phyloP scores from a whole-genome alignment of 2,797 vertebrate species.

The Alexandromys oeconomus region DNA sequence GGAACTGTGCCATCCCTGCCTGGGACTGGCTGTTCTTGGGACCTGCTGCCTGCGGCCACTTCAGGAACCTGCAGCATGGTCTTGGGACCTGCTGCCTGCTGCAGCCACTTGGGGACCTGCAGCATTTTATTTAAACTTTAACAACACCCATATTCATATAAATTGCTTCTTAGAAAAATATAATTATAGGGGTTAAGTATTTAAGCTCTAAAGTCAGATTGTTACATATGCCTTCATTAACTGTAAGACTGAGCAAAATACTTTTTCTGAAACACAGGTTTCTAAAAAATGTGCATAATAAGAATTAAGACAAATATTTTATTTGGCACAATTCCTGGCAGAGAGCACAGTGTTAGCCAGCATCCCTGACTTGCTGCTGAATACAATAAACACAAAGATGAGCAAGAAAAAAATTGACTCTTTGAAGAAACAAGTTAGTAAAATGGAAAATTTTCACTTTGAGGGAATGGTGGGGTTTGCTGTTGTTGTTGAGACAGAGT shows the following conservation, averaged over 20 bases:
- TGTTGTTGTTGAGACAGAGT: not conserved
- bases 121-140: too few relatives aligned
- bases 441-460: conserved; percentile 28
- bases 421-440: conserved; percentile 29
- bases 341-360: not conserved
- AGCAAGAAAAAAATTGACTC: not conserved
- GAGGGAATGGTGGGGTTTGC: not conserved
- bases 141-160: conserved; percentile 4
- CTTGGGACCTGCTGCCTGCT: too few relatives aligned
- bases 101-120: too few relatives aligned
- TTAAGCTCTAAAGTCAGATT: conserved; percentile 45
- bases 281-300: conserved; percentile 55
- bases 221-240: conserved; percentile 35
- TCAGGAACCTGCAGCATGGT: too few relatives aligned
- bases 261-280: conserved; percentile 35
- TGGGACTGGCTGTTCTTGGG: too few relatives aligned
- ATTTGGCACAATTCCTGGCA: conserved; percentile 36
- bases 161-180: conserved; percentile 53
- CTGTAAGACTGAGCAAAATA: conserved; percentile 6
- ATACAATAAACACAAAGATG: conserved; percentile 14
- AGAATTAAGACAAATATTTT: conserved; percentile 52
- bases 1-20: too few relatives aligned
- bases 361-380: conserved; percentile 24
- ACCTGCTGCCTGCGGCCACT: too few relatives aligned
- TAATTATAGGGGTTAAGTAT: conserved; percentile 25